Conservation (phyloP, 2,888 invertebrate genomes). For the Diaprepes abbreviatus region DNA sequence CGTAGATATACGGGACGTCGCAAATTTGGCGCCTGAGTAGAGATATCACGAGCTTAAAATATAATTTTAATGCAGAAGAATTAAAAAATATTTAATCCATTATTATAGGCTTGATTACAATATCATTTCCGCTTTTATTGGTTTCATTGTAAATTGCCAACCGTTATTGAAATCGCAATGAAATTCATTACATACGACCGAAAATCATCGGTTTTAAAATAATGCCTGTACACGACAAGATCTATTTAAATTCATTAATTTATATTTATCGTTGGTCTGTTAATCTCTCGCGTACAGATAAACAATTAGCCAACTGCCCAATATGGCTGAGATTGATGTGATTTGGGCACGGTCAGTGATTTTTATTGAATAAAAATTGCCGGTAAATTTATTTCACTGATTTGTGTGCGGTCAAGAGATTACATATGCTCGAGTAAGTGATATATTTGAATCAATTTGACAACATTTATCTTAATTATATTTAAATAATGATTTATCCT, state of each 20-base stretch:
- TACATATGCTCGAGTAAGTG: constrained; percentile 2
- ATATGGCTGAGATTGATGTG: constrained; percentile 26
- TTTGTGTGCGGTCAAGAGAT: constrained; percentile 21
- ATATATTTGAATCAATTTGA: constrained; percentile 7
- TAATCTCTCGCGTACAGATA: constrained; percentile 12
- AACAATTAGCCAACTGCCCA: constrained; percentile 27
- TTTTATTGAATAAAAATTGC: constrained; percentile 41
- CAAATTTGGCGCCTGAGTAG: too few relatives aligned
- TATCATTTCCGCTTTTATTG: too few relatives aligned
- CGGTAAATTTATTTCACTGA: constrained; percentile 18
- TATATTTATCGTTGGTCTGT: constrained; percentile 30
- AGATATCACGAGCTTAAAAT: too few relatives aligned
- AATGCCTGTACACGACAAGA: constrained; percentile 20
- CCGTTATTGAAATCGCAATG: constrained; percentile 9
- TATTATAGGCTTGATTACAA: background rate
- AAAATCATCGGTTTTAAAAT: constrained; percentile 18
- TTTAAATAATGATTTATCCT: too few relatives aligned
- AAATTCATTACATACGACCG: constrained; percentile 24
- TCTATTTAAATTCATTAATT: constrained; percentile 36
- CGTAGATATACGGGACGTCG: too few relatives aligned
- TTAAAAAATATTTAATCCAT: too few relatives aligned
- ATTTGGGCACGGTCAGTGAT: constrained; percentile 34
- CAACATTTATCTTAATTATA: too few relatives aligned
- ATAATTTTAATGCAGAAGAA: too few relatives aligned
- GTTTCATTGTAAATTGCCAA: too few relatives aligned